Percentiles rank a stretch among this genome's conserved stretches.
Conservation (phyloP, 2,888 invertebrate species). For the Chironomus riparius region DNA sequence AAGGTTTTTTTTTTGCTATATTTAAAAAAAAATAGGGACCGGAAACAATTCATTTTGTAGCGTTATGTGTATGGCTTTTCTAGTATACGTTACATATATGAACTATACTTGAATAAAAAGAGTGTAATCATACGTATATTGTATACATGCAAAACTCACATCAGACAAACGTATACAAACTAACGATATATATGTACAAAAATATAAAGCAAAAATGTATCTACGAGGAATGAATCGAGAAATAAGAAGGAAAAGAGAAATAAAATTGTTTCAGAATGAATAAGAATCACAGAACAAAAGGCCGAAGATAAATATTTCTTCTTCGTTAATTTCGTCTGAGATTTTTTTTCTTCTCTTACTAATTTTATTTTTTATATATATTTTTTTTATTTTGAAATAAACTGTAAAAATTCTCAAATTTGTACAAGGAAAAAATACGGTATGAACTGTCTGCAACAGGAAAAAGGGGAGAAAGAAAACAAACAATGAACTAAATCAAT, state of each 20-base stretch:
- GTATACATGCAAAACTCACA: neutral
- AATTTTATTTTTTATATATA: neutral
- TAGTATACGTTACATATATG: neutral
- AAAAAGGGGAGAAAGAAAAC: too few species aligned
- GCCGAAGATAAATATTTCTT: neutral
- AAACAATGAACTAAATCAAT: too few species aligned
- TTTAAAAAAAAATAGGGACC: conserved; percentile 14
- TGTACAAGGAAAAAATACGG: neutral
- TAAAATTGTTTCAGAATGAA: conserved; percentile 1
- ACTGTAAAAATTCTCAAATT: neutral
- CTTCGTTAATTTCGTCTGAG: neutral
- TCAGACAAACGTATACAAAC: neutral
- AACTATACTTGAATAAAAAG: neutral
- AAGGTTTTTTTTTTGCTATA: neutral
- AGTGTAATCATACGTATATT: neutral
- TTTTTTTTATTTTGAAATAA: neutral
- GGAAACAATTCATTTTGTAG: conserved; percentile 27
- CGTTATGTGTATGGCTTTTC: neutral
- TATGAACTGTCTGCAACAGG: too few species aligned
- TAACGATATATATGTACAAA: neutral
- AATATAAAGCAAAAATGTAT: neutral
- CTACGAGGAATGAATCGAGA: neutral
- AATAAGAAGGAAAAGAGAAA: neutral
- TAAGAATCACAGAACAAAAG: neutral
- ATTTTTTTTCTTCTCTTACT: neutral